Percentiles rank a stretch among this genome's conserved stretches.
These are phyloP conservation scores for Ctenosaura bakeri DNA, from an alignment of 2,797 vertebrate genomes.

Conservation along the genomic window DNA sequence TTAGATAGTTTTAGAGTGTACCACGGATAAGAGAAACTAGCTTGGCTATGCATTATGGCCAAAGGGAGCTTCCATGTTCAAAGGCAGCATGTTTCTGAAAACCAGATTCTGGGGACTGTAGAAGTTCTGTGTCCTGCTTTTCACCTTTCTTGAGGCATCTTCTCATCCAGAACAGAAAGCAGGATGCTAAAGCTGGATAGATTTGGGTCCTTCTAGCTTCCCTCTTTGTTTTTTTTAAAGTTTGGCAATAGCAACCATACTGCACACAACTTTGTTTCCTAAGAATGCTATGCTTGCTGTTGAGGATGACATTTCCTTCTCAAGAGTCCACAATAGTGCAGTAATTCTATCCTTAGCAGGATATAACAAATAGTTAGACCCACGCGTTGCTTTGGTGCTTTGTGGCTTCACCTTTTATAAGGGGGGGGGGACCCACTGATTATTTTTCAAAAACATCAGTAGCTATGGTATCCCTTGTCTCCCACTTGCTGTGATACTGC, in stretches of 20 bases:
- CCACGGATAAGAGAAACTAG: neutral
- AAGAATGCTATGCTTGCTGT: neutral
- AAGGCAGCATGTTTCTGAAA: neutral
- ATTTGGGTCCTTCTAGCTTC: neutral
- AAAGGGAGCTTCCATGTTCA: neutral
- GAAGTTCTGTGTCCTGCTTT: neutral
- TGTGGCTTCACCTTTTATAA: neutral
- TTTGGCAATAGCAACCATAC: neutral
- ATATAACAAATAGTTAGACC: neutral
- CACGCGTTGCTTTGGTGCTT: neutral
- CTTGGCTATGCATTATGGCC: neutral
- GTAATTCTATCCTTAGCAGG: neutral
- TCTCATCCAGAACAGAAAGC: neutral
- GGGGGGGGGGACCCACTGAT: neutral
- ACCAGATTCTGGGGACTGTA: neutral
- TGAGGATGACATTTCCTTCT: neutral
- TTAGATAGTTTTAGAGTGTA: neutral
- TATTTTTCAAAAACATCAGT: neutral
- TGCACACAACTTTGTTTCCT: neutral
- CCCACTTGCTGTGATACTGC: neutral
- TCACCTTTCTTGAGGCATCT: neutral
- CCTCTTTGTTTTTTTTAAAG: neutral
- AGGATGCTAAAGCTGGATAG: no score
- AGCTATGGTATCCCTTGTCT: neutral
- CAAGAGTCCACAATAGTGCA: neutral